Percentiles rank a stretch among this genome's conserved stretches.
These are phyloP conservation scores for Pachliopta kotzebuea DNA, from an alignment of 2,888 invertebrate species.

Conservation along the genomic window DNA sequence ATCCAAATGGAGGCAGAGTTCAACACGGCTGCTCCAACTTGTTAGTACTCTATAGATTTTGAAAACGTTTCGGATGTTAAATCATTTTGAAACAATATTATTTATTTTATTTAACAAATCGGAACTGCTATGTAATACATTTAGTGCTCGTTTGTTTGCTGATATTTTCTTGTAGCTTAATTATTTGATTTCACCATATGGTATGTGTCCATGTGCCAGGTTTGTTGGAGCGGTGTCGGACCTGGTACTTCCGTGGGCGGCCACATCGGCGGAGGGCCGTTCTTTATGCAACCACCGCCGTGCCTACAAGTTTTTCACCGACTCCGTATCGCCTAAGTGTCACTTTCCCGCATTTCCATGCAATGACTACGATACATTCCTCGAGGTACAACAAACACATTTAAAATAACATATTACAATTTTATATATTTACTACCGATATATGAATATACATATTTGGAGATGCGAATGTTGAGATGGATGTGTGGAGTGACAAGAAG, in stretches of 20 bases:
- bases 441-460: too few relatives aligned
- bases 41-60: constrained; percentile 41
- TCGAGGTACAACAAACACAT: constrained; percentile 64
- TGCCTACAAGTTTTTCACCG: constrained; percentile 96
- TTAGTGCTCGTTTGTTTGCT: too few relatives aligned
- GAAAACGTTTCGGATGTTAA: neutral
- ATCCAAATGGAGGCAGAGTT: constrained; percentile 95
- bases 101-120: too few relatives aligned
- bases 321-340: constrained; percentile 94
- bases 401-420: neutral
- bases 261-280: constrained; percentile 84
- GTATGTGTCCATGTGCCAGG: constrained; percentile 38
- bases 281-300: constrained; percentile 95
- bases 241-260: constrained; percentile 91
- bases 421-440: too few relatives aligned
- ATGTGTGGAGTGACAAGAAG: too few relatives aligned
- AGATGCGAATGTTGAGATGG: too few relatives aligned
- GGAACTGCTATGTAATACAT: too few relatives aligned
- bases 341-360: constrained; percentile 96
- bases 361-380: constrained; percentile 89
- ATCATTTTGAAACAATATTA: too few relatives aligned
- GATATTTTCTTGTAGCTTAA: neutral
- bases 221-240: constrained; percentile 95
- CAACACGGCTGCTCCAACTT: constrained; percentile 96
- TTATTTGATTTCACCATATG: neutral